A percentile compares a stretch with the other conserved stretches of the same genome.
These are phyloP conservation scores for Oscheius sp. DNA, from an alignment of 2,888 invertebrate genomes.

Conservation along the genomic window DNA sequence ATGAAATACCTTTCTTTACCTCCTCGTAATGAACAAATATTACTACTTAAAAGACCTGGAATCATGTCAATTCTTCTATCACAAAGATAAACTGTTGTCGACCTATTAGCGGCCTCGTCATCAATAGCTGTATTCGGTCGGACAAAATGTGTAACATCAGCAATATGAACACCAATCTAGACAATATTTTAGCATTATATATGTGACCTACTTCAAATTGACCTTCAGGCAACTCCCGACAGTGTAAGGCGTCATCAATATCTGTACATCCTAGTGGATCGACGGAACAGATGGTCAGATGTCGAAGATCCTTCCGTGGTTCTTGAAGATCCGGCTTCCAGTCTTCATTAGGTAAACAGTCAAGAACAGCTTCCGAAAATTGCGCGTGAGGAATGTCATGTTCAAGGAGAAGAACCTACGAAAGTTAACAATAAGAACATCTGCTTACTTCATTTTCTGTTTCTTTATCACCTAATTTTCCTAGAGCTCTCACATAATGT, in stretches of 20 bases:
- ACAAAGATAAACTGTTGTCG: constrained; percentile 89
- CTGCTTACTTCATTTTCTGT: constrained; percentile 88
- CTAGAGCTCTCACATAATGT: constrained; percentile 92
- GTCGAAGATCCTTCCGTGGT: constrained; percentile 82
- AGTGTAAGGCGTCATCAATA: constrained; percentile 97
- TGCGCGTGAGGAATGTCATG: constrained; percentile 95
- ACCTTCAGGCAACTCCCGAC: constrained; percentile 79
- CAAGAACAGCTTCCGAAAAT: constrained; percentile 91
- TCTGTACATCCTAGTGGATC: constrained; percentile 97
- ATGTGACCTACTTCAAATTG: constrained; percentile 37
- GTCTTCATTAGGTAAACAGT: constrained; percentile 81
- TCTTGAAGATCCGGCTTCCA: constrained; percentile 72
- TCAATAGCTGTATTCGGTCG: constrained; percentile 85
- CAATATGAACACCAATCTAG: constrained; percentile 82
- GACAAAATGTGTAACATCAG: constrained; percentile 97
- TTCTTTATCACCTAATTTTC: constrained; percentile 88
- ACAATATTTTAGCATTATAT: not conserved
- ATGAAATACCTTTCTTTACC: constrained; percentile 78
- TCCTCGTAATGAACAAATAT: constrained; percentile 91
- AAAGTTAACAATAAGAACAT: not conserved
- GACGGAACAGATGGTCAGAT: constrained; percentile 81
- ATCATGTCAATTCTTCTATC: constrained; percentile 79
- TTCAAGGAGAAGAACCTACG: constrained; percentile 82
- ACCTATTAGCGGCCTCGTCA: constrained; percentile 86
- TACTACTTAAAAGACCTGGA: constrained; percentile 87